Conservation (phyloP, 2,113 vertebrate species). For the Leuciscus idus region DNA sequence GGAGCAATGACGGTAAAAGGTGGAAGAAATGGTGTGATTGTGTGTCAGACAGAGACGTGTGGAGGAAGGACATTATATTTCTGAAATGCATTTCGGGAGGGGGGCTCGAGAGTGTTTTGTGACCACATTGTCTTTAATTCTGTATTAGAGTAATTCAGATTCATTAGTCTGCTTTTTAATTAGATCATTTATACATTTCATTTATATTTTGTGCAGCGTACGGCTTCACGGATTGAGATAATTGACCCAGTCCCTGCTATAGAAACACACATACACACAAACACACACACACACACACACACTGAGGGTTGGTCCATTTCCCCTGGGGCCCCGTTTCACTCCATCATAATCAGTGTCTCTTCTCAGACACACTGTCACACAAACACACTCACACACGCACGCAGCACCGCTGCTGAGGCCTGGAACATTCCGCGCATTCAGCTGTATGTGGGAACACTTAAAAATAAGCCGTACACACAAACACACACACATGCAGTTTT, state of each 20-base stretch:
- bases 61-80: neutral
- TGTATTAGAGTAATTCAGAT: neutral
- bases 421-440: constrained; percentile 55
- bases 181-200: constrained; percentile 44
- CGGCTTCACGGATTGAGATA: constrained; percentile 36
- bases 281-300: constrained; percentile 20
- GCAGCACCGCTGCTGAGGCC: constrained; percentile 32
- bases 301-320: constrained; percentile 58
- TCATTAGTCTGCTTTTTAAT: constrained; percentile 41
- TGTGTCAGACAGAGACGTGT: constrained; percentile 2
- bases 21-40: constrained; percentile 6
- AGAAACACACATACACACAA: constrained; percentile 29
- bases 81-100: neutral
- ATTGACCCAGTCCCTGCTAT: constrained; percentile 53
- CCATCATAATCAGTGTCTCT: constrained; percentile 57
- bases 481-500: neutral
- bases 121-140: neutral
- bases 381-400: constrained; percentile 29
- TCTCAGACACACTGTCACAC: constrained; percentile 21
- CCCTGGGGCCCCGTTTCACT: constrained; percentile 55
- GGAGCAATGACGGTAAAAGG: constrained; percentile 23
- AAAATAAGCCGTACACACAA: constrained; percentile 18
- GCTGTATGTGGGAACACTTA: constrained; percentile 48
- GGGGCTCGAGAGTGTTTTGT: neutral
- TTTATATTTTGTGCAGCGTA: constrained; percentile 21